A percentile compares a stretch with the other conserved stretches of the same genome.
Evolutionary conservation across 2,888 invertebrate genomes (phyloP).

Genomic region (Steinernema hermaphroditum): DNA sequence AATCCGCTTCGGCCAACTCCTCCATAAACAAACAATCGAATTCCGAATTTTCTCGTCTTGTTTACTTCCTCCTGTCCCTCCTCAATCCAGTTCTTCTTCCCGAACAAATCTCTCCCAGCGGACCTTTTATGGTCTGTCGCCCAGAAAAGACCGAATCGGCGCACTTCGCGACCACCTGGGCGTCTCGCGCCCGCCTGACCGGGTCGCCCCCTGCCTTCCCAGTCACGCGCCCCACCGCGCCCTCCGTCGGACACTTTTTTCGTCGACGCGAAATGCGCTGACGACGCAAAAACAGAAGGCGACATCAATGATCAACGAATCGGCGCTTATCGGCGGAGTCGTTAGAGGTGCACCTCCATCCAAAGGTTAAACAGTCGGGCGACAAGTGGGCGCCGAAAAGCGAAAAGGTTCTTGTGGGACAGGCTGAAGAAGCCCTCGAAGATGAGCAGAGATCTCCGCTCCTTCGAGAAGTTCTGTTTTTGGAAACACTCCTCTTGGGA

Average conservation of each 20-base stretch:
- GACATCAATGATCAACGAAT: background rate
- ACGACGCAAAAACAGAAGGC: background rate
- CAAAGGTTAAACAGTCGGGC: slow-evolving; percentile 4
- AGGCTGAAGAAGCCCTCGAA: no score
- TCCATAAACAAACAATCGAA: slow-evolving; percentile 13
- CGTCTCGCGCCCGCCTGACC: slow-evolving; percentile 15
- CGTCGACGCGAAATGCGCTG: background rate
- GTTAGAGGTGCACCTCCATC: background rate
- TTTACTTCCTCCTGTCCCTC: slow-evolving; percentile 3
- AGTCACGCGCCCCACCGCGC: background rate
- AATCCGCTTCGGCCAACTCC: background rate
- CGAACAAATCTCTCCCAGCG: background rate
- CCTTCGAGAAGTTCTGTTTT: no score
- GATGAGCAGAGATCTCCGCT: no score
- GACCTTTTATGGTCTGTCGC: background rate
- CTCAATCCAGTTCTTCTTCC: background rate
- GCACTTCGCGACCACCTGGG: background rate
- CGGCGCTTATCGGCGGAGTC: slow-evolving; percentile 21
- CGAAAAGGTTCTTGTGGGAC: no score
- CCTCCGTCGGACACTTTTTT: background rate
- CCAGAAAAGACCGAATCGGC: background rate
- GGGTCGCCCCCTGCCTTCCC: background rate
- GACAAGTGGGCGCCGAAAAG: slow-evolving; percentile 24
- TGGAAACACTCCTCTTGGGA: no score
- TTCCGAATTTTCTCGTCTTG: background rate